Evolutionary conservation across 2,797 vertebrate species (phyloP), one percentile per base, ranked within the genome.

Genomic region (Enteromius anoplus): DNA sequence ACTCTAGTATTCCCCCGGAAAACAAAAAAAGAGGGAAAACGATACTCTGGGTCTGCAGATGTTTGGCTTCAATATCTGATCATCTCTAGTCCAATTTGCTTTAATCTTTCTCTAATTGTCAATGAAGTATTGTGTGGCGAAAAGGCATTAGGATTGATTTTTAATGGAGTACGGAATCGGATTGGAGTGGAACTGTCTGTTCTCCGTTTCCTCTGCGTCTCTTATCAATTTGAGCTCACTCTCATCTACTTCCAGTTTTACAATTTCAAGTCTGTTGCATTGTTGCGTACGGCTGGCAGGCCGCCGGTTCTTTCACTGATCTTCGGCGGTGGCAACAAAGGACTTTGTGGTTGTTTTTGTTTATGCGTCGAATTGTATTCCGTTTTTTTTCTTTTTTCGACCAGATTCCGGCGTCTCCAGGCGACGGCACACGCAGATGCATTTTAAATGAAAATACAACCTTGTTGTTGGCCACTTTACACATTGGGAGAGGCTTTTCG

Each of bases 141-240:
- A 86, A 88, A 84, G 81, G 75, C 70, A 84, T 89, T 87, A 88
- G 84, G 87, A 86, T 87, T 86, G 86, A 87, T 87, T 85, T 84
- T 85, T 78, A 77, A 83, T 85, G 76, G 78, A 85, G 77, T 83
- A 68, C 72, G 11, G 83, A 88, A 86, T 80, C 76, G 76, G 62
- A 86, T 71, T 60, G 70, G 71, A 83, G 81, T 76, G 80, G 75
- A 78, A 78, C 60, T 65, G 75, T 86, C 68, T 71, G 45, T 58
- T 42, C 84, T 79, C 68, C 21, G 29, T 45, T 72, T 78, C 69
- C 83, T 37, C 77, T 40, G 34, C 21, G 32, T 29, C 65, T 79
- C 69, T 84, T 85, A 53, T 84, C 75, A 78, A 75, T 86, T 72
- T 84, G 26, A 34, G 49, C 75, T 72, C 34, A 71, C 40, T 68